Base-by-base conservation (phyloP, 2,797 vertebrate species). In the Danio choprae region DNA sequence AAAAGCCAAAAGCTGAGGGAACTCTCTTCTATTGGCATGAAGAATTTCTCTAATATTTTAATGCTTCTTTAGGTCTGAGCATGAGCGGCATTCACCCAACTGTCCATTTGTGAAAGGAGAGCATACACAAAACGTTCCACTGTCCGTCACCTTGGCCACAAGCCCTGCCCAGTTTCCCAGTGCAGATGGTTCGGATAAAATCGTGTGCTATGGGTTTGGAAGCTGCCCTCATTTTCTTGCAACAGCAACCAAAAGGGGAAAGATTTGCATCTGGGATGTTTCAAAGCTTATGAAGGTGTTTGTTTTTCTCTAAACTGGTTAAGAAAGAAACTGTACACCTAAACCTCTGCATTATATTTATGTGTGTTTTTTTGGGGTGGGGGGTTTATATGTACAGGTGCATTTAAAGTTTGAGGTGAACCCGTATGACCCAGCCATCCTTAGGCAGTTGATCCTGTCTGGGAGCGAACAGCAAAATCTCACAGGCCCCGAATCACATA, bases 91-190 rank as follows among this genome's bases (percentile, higher is more conserved):
- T 94, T 99, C 98, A 88, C 98, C 98, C 72, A 99, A 99, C 85
- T 99, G 98, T 89, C 98, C 98, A 0, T 99, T 99, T 92, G 98
- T 99, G 79, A 99, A 99, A 92, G 98, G 98, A 16, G 97, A 99
- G 86, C 98, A 99, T 90, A 99, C 98, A 0, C 98, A 99, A 91
- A 99, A 99, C 48, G 98, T 99, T 86, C 98, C 98, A 4, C 94
- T 99, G 84, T 98, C 98, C 0, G 97, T 99, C 87, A 99, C 98
- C 0, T 91, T 99, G 84, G 98, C 98, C 15, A 99, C 98, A 29
- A 97, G 96, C 91, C 98, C 98, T 2, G 97, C 98, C 7, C 97
- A 99, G 86, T 97, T 98, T 88, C 97, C 97, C 83, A 97, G 94
- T 87, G 88, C 92, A 2, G 97, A 99, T 90, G 94, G 95, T 87